A percentile compares a stretch with the other conserved stretches of the same genome.
These are phyloP conservation scores for Aldabrachelys gigantea DNA, from an alignment of 2,113 vertebrate species.

Conservation along the genomic window DNA sequence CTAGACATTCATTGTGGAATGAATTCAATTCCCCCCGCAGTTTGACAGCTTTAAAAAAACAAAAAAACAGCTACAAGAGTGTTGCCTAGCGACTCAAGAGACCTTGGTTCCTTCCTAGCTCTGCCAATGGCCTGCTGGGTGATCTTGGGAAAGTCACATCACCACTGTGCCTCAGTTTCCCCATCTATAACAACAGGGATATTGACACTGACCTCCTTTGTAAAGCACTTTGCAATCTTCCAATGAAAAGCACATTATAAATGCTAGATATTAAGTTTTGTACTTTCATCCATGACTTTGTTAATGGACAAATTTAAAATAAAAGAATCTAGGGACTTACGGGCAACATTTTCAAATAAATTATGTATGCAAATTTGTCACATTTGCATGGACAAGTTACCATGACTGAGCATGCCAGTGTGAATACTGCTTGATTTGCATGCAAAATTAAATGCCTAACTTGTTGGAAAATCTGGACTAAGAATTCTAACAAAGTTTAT, in stretches of 20 bases:
- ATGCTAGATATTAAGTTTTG: neutral
- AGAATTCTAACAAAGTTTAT: neutral
- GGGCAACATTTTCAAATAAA: neutral
- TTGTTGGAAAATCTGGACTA: neutral
- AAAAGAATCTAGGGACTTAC: neutral
- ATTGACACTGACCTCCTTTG: neutral
- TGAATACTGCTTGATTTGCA: neutral
- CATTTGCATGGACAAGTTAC: neutral
- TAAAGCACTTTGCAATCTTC: neutral
- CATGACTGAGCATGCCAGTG: neutral
- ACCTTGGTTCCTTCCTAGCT: neutral
- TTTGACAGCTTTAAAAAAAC: neutral
- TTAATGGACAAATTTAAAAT: neutral
- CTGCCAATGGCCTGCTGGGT: neutral
- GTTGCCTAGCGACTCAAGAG: neutral
- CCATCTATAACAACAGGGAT: neutral
- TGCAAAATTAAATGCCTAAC: neutral
- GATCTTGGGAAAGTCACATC: neutral
- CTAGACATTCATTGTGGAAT: neutral
- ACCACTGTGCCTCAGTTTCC: neutral
- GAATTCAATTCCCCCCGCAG: neutral
- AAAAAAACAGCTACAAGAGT: neutral
- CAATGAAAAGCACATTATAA: neutral
- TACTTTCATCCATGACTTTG: neutral
- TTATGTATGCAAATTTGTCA: neutral